Evolutionary conservation across 2,113 vertebrate genomes (phyloP).

Genomic region (Ammodytes marinus): DNA sequence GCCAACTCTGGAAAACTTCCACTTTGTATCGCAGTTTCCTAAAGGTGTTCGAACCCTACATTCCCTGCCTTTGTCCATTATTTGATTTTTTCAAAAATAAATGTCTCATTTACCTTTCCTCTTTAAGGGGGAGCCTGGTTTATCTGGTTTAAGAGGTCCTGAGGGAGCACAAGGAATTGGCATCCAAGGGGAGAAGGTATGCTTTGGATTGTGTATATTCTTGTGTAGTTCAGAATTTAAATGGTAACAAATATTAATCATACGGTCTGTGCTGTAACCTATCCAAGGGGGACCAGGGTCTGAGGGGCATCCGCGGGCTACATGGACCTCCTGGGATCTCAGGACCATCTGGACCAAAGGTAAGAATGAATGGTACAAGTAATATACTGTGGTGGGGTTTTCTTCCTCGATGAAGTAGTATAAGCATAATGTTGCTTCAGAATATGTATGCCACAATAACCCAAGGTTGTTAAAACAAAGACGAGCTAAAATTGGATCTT

Average conservation of each 20-base stretch:
- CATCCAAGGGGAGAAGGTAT: constrained; percentile 91
- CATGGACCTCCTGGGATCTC: constrained; percentile 87
- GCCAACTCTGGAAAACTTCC: neutral
- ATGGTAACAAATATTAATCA: constrained; percentile 9
- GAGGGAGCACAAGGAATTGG: constrained; percentile 89
- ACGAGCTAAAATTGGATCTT: neutral
- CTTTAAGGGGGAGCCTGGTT: constrained; percentile 89
- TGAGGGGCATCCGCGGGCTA: constrained; percentile 90
- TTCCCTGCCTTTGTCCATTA: neutral
- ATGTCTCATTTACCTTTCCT: neutral
- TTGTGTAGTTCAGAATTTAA: neutral
- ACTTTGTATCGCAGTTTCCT: neutral
- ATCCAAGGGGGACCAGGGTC: constrained; percentile 90
- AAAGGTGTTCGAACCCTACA: neutral
- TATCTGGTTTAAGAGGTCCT: constrained; percentile 87
- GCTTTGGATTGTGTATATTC: neutral
- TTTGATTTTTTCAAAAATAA: neutral
- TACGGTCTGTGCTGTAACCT: constrained; percentile 35
- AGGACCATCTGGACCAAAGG: constrained; percentile 91
- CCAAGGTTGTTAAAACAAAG: neutral
- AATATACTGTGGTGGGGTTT: constrained; percentile 5
- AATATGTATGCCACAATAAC: constrained; percentile 20
- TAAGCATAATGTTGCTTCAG: neutral
- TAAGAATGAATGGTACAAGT: constrained; percentile 57
- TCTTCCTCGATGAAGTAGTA: neutral